Evolutionary conservation across 2,888 invertebrate species (phyloP), one percentile per base, ranked within the genome.

Genomic region (Hypomecis atomaria): DNA sequence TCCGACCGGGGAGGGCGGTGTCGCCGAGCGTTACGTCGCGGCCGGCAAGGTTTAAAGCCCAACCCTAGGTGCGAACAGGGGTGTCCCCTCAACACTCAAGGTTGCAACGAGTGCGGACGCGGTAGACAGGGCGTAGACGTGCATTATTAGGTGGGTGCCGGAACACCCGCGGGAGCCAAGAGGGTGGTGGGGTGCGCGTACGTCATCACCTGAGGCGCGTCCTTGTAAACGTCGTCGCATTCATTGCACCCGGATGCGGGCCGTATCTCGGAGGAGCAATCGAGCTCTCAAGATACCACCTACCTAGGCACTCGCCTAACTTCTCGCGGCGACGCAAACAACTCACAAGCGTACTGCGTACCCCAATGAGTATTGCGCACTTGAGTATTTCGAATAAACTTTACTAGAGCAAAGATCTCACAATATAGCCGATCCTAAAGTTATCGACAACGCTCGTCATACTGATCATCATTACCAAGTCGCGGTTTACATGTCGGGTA

Each of bases 91-190:
- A 86, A 84, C 80, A 86, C 88, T 89, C 87, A 90, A 91, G 89
- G 89, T 86, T 92, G 91, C 91, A 90, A 82, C 88, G 90, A 84
- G 86, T 89, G 90, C 90, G 89, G 90, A 86, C 88, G 84, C 84
- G 87, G 92, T 79, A 93, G 93, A 93, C 93, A 86, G 87, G 83
- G 90, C 87, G 91, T 89, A 93, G 93, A 93, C 93, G 90, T 93
- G 93, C 93, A 93, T 92, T 92, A 93, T 93, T 92, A 93, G 92
- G 92, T 90, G 92, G 92, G 92, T 90, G 90, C 89, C 88, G 90
- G 87, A 89, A 89, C 89, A 88, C 88, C 89, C 88, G 84, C 85
- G 87, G 88, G 87, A 83, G 85, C 77, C 74, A 76, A 52, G 81
- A 79, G 84, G 82, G 84, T 72, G 82, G 85, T 81, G 88, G 88